phyloP scores from a whole-genome alignment of 2,888 invertebrate genomes.

The Mechanitis messenoides region DNA sequence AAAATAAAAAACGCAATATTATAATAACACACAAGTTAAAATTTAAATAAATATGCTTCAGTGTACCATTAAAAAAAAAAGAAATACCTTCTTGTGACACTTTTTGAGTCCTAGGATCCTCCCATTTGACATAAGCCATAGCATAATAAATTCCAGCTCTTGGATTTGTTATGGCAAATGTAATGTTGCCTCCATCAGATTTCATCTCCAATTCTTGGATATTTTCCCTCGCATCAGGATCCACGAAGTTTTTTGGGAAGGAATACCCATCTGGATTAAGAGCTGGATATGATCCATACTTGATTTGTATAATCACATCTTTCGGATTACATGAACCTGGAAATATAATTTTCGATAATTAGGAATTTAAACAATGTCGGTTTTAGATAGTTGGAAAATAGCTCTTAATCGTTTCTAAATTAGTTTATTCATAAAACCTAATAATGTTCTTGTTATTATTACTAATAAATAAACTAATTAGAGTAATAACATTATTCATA shows the following conservation, averaged over 20 bases:
- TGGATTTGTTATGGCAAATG: conserved; percentile 79
- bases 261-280: conserved; percentile 88
- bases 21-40: too few relatives aligned
- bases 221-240: conserved; percentile 59
- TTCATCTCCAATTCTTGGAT: conserved; percentile 76
- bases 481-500: too few relatives aligned
- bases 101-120: conserved; percentile 81
- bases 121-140: conserved; percentile 85
- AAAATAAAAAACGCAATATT: too few relatives aligned
- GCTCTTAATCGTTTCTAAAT: too few relatives aligned
- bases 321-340: conserved; percentile 77
- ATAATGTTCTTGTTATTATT: too few relatives aligned
- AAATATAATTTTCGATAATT: neutral
- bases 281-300: conserved; percentile 88
- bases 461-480: too few relatives aligned
- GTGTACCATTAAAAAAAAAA: neutral
- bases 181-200: conserved; percentile 78
- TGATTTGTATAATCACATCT: conserved; percentile 82
- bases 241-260: conserved; percentile 81
- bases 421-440: too few relatives aligned
- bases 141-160: conserved; percentile 88
- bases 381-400: too few relatives aligned
- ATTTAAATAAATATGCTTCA: neutral
- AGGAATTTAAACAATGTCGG: too few relatives aligned
- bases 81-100: conserved; percentile 85